Percentiles rank a stretch among this genome's conserved stretches.
Evolutionary conservation across 2,113 vertebrate species (phyloP).

Genomic region (Xiphophorus maculatus): DNA sequence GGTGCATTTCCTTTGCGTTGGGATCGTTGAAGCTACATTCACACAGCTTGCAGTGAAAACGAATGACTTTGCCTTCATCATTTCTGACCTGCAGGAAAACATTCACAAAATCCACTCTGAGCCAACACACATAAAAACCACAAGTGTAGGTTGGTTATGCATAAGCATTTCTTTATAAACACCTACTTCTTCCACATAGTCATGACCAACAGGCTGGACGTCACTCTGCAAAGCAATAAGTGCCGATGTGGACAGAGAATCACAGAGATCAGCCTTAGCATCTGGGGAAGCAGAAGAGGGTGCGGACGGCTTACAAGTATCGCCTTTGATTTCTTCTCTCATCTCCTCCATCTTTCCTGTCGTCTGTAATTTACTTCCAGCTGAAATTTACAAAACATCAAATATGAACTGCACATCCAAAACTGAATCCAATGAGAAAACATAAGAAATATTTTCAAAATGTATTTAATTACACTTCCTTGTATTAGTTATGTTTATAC

Average conservation of each 20-base stretch:
- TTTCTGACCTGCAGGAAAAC: conserved; percentile 89
- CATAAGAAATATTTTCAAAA: neutral
- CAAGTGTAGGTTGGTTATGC: neutral
- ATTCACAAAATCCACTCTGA: neutral
- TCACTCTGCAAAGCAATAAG: conserved; percentile 94
- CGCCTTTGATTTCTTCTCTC: conserved; percentile 87
- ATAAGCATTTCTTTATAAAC: neutral
- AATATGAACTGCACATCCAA: neutral
- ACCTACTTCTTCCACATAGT: conserved; percentile 97
- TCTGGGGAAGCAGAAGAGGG: conserved; percentile 79
- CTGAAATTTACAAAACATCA: conserved; percentile 69
- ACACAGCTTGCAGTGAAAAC: conserved; percentile 97
- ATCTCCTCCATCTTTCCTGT: conserved; percentile 89
- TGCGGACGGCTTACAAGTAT: conserved; percentile 80
- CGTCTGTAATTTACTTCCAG: conserved; percentile 93
- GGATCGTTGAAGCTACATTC: conserved; percentile 99
- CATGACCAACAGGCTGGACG: conserved; percentile 97
- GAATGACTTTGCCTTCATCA: conserved; percentile 97
- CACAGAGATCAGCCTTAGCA: conserved; percentile 83
- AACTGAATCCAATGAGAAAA: neutral
- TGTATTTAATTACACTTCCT: no score
- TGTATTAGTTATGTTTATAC: no score
- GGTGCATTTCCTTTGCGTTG: conserved; percentile 98
- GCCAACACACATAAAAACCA: neutral
- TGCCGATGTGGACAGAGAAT: conserved; percentile 86